These are phyloP conservation scores for Glossophaga mutica DNA, from an alignment of 2,797 vertebrate genomes.

Conservation along the genomic window DNA sequence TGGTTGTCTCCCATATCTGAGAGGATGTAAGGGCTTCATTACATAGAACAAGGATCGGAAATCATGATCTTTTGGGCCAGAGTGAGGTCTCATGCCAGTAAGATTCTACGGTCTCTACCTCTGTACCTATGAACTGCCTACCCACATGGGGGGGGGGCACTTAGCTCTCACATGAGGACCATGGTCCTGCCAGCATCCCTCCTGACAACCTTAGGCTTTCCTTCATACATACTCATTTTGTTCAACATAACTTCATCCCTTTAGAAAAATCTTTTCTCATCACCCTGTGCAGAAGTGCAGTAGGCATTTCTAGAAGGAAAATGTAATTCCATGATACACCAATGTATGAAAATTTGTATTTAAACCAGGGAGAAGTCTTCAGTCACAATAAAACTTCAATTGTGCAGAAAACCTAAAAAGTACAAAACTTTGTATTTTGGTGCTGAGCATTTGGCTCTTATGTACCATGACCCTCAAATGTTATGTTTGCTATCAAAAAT, in stretches of 20 bases:
- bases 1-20: background rate
- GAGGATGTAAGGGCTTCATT: background rate
- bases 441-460: background rate
- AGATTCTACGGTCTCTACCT: background rate
- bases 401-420: background rate
- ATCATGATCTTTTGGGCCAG: background rate
- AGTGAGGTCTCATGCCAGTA: background rate
- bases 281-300: background rate
- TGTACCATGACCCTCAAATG: background rate
- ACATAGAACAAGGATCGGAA: background rate
- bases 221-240: background rate
- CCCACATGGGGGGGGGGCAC: fast-evolving
- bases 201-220: background rate
- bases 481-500: constrained; percentile 15
- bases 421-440: constrained; percentile 1
- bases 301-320: background rate
- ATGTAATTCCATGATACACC: background rate
- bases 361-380: background rate
- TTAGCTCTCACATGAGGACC: background rate
- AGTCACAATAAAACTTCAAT: background rate
- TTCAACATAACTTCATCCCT: background rate
- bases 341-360: background rate
- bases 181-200: background rate
- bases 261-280: background rate
- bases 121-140: background rate